Conservation (phyloP, 2,888 invertebrate genomes). For the Sarcophaga rosellei region DNA sequence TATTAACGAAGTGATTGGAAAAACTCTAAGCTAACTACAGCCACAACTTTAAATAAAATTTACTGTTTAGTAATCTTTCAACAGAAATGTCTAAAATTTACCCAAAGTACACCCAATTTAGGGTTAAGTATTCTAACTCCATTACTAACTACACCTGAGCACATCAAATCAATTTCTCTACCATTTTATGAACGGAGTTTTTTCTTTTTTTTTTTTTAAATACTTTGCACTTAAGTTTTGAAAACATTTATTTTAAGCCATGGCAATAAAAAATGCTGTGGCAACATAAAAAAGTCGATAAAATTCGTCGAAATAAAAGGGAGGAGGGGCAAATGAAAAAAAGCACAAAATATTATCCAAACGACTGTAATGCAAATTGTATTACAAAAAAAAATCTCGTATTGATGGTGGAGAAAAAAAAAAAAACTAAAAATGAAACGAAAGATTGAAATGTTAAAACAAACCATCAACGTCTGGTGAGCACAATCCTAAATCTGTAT, state of each 20-base stretch:
- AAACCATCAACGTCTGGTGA: conserved; percentile 6
- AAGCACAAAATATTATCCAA: conserved; percentile 15
- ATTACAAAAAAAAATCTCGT: conserved; percentile 7
- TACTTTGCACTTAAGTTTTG: conserved; percentile 38
- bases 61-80: no score
- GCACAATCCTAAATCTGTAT: conserved; percentile 40
- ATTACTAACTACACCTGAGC: not conserved
- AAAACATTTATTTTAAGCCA: conserved; percentile 21
- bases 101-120: no score
- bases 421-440: not conserved
- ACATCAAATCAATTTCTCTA: not conserved
- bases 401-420: conserved; percentile 22
- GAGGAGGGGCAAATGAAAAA: not conserved
- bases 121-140: no score
- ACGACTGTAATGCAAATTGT: conserved; percentile 50
- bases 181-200: not conserved
- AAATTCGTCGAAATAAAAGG: conserved; percentile 7
- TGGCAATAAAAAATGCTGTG: conserved; percentile 15
- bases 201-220: not conserved
- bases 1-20: no score
- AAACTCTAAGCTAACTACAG: no score
- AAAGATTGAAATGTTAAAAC: conserved; percentile 2
- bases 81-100: no score
- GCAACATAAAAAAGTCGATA: conserved; percentile 19
- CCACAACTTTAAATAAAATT: no score